A percentile compares a stretch with the other conserved stretches of the same genome.
Evolutionary conservation across 2,113 vertebrate species (phyloP).

Genomic region (Chloropsis cyanopogon): DNA sequence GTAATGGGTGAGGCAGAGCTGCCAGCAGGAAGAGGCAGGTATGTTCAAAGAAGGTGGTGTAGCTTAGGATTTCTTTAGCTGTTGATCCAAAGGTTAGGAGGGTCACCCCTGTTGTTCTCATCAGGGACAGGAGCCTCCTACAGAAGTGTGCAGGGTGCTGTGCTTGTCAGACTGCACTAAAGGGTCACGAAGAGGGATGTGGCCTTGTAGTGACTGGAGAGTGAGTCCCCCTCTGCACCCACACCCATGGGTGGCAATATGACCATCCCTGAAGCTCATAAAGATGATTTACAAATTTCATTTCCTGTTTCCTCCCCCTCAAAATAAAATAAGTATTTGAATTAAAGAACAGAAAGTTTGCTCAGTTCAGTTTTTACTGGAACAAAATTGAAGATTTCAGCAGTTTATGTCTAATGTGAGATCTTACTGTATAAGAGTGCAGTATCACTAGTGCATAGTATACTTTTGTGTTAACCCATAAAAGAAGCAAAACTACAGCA

Average conservation of each 20-base stretch:
- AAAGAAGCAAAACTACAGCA: background rate
- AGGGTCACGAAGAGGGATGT: background rate
- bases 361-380: background rate
- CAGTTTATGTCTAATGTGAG: background rate
- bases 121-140: background rate
- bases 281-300: background rate
- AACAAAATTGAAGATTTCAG: background rate
- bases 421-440: background rate
- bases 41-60: background rate
- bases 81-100: background rate
- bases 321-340: background rate
- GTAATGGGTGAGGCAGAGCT: background rate
- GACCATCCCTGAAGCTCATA: background rate
- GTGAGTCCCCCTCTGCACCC: background rate
- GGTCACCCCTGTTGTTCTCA: background rate
- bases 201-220: background rate
- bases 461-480: background rate
- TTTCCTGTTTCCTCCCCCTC: too few relatives aligned
- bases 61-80: background rate
- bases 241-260: background rate
- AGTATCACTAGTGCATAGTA: background rate
- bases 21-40: background rate
- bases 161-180: background rate
- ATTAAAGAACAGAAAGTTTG: conserved; percentile 1
- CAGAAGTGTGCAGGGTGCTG: background rate